Percentiles rank a stretch among this genome's conserved stretches.
phyloP scores from a whole-genome alignment of 2,113 vertebrate species.

The Pseudopipra pipra region DNA sequence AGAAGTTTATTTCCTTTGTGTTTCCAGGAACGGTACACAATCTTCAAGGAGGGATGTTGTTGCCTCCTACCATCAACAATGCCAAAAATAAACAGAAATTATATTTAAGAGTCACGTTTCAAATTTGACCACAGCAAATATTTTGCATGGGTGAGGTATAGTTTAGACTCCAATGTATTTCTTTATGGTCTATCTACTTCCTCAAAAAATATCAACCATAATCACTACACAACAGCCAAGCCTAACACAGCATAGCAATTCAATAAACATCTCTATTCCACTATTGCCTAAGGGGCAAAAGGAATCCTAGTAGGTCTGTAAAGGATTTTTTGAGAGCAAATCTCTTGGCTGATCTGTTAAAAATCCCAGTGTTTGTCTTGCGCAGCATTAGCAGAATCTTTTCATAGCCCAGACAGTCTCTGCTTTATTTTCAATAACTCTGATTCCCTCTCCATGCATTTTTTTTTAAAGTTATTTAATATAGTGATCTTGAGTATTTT shows the following conservation, averaged over 20 bases:
- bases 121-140: constrained; percentile 15
- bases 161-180: constrained; percentile 25
- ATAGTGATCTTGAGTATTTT: neutral
- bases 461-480: neutral
- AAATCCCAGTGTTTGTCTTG: neutral
- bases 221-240: constrained; percentile 2
- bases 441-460: neutral
- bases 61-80: neutral
- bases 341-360: neutral
- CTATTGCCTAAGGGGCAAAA: neutral
- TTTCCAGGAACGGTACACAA: neutral
- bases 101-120: constrained; percentile 1
- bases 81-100: constrained; percentile 28
- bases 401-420: neutral
- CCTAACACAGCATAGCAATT: neutral
- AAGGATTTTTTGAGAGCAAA: constrained; percentile 2
- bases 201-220: constrained; percentile 8
- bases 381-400: neutral
- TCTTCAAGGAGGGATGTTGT: neutral
- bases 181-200: constrained; percentile 27
- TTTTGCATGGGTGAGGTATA: neutral
- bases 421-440: neutral
- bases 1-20: neutral
- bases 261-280: neutral
- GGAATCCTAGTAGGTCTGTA: neutral